Percentiles rank a stretch among this genome's conserved stretches.
Evolutionary conservation across 2,888 invertebrate species (phyloP).

Genomic region (Acrobasis consociella): DNA sequence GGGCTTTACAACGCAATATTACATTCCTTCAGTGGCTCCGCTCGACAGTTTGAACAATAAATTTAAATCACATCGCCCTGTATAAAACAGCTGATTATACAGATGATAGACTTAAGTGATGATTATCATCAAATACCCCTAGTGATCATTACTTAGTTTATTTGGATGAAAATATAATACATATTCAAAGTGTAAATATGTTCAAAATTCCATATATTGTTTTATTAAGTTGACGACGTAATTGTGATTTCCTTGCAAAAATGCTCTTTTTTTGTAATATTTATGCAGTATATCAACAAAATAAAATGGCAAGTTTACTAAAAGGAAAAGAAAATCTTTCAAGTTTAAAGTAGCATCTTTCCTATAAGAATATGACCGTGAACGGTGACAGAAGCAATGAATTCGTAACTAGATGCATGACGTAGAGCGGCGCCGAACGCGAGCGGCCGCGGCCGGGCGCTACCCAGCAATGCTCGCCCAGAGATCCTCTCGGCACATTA

Average conservation of each 20-base stretch:
- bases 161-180: too few species aligned
- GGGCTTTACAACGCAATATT: conserved; percentile 36
- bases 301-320: neutral
- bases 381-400: conserved; percentile 21
- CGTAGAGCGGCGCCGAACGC: conserved; percentile 26
- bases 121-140: conserved; percentile 8
- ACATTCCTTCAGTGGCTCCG: conserved; percentile 28
- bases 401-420: conserved; percentile 13
- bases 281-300: neutral
- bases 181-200: too few species aligned
- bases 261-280: too few species aligned
- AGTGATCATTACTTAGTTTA: too few species aligned
- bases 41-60: conserved; percentile 25
- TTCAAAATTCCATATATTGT: too few species aligned
- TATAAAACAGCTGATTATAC: neutral
- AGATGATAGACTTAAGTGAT: neutral
- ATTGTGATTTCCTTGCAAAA: neutral
- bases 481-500: conserved; percentile 55
- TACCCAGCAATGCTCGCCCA: conserved; percentile 54
- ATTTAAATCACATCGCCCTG: conserved; percentile 17
- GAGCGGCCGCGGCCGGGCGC: conserved; percentile 49
- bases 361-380: conserved; percentile 11
- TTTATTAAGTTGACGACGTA: neutral
- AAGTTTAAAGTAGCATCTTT: conserved; percentile 5
- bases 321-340: neutral